These are phyloP conservation scores for Malurus leucopterus DNA, from an alignment of 2,797 vertebrate genomes.

Conservation along the genomic window DNA sequence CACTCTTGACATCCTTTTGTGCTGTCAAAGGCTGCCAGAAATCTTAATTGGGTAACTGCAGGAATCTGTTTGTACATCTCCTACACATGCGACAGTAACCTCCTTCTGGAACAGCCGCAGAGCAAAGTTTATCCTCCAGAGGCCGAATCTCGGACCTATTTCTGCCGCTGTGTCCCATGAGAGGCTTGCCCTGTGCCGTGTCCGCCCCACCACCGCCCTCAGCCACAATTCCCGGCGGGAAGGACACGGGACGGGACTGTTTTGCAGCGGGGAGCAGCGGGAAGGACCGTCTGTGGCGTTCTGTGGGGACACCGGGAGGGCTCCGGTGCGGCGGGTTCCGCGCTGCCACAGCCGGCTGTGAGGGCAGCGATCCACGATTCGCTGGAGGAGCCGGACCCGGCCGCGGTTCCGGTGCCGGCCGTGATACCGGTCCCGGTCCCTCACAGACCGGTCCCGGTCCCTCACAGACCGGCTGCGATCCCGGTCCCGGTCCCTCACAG, in stretches of 20 bases:
- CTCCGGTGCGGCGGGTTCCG: background rate
- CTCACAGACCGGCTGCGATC: too few species aligned
- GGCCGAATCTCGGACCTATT: background rate
- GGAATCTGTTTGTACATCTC: conserved; percentile 34
- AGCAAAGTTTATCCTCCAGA: background rate
- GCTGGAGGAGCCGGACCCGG: accelerated
- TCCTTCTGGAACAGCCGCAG: background rate
- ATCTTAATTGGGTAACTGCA: background rate
- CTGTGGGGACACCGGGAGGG: background rate
- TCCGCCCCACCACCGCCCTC: background rate
- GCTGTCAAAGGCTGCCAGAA: background rate
- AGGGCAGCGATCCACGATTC: accelerated
- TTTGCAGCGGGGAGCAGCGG: too few species aligned
- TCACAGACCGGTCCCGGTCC: too few species aligned
- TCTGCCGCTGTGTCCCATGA: background rate
- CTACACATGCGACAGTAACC: conserved; percentile 5
- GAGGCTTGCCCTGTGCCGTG: accelerated
- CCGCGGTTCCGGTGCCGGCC: too few species aligned
- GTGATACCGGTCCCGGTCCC: background rate
- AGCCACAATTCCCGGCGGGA: background rate
- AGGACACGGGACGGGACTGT: background rate
- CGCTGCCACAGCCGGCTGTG: accelerated
- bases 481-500: too few species aligned
- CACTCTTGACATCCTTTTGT: background rate
- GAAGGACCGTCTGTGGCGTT: background rate